Conservation (phyloP, 1,140 invertebrate species). For the Pissodes strobi region DNA sequence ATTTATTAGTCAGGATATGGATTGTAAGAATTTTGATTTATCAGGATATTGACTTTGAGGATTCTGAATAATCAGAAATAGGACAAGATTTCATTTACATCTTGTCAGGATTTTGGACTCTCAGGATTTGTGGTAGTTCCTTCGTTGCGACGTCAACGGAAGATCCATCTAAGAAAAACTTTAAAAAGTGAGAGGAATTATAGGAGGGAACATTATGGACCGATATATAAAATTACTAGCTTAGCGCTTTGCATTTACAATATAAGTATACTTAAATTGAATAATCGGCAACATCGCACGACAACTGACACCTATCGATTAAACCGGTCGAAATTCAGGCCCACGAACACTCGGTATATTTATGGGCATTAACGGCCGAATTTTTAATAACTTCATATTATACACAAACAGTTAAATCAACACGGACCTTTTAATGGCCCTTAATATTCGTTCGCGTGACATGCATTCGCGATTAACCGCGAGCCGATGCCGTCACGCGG, state of each 20-base stretch:
- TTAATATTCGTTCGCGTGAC: slow-evolving; percentile 29
- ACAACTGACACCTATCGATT: too few relatives aligned
- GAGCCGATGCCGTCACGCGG: slow-evolving; percentile 4
- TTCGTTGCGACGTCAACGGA: too few relatives aligned
- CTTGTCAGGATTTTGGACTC: too few relatives aligned
- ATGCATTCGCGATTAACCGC: slow-evolving; percentile 22
- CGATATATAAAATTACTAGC: background rate
- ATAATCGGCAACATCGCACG: too few relatives aligned
- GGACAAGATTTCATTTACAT: too few relatives aligned
- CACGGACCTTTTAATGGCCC: slow-evolving; percentile 23
- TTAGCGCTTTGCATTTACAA: background rate
- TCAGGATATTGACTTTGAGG: too few relatives aligned
- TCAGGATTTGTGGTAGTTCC: too few relatives aligned
- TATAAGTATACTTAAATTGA: background rate
- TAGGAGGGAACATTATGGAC: background rate
- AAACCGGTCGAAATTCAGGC: slow-evolving; percentile 24
- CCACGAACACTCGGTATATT: slow-evolving; percentile 26
- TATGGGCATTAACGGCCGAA: slow-evolving; percentile 19
- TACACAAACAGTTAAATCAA: slow-evolving; percentile 34
- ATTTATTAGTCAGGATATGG: too few relatives aligned
- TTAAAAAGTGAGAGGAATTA: too few relatives aligned
- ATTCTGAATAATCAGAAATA: too few relatives aligned
- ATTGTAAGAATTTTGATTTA: too few relatives aligned
- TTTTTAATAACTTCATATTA: slow-evolving; percentile 36
- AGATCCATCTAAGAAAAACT: too few relatives aligned